Evolutionary conservation across 2,888 invertebrate species (phyloP).

Genomic region (Cloeon dipterum): DNA sequence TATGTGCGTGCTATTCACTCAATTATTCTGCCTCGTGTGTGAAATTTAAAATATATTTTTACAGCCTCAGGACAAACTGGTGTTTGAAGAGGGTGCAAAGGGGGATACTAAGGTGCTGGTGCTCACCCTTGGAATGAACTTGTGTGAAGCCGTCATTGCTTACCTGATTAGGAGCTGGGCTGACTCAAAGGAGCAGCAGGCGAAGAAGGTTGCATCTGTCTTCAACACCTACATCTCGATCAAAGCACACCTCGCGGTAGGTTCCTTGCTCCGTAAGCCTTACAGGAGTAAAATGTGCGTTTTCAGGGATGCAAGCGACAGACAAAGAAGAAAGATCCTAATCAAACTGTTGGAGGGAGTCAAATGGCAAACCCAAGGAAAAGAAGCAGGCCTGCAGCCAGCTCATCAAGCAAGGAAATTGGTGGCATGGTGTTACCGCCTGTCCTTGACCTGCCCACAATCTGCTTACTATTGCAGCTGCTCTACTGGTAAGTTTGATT

Average conservation of each 20-base stretch:
- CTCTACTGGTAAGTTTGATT: background rate
- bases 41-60: background rate
- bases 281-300: too few relatives aligned
- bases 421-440: background rate
- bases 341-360: too few relatives aligned
- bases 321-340: background rate
- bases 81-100: background rate
- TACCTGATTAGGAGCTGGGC: background rate
- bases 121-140: background rate
- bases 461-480: background rate
- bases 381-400: background rate
- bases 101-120: background rate
- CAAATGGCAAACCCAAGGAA: background rate
- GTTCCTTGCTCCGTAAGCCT: too few relatives aligned
- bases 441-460: background rate
- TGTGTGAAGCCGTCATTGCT: background rate
- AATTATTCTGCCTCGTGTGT: background rate
- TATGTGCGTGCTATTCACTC: background rate
- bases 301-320: background rate
- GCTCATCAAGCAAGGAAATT: background rate
- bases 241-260: background rate
- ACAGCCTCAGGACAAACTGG: background rate
- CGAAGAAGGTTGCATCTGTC: background rate
- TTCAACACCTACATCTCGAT: background rate
- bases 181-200: background rate